Conservation (phyloP, 1,140 invertebrate species). For the Drosophila pseudoobscura region DNA sequence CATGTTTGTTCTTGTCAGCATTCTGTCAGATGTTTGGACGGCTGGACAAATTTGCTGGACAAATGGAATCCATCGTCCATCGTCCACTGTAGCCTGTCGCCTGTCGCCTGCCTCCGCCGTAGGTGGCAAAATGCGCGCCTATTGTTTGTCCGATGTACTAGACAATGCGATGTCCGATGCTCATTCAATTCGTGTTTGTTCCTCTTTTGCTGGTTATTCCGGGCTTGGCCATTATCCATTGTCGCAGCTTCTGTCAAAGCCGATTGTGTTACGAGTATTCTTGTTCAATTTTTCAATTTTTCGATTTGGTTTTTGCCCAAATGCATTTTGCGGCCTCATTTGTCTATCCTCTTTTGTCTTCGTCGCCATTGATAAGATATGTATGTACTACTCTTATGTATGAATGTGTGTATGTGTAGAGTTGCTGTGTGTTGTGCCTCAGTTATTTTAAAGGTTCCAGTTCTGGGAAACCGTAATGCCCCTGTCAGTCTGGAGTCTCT, state of each 20-base stretch:
- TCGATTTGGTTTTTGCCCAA: conserved; percentile 34
- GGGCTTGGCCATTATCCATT: conserved; percentile 26
- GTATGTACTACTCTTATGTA: conserved; percentile 6
- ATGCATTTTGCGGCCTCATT: conserved; percentile 52
- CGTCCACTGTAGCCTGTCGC: too few relatives aligned
- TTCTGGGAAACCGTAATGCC: conserved; percentile 37
- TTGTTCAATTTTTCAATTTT: conserved; percentile 40
- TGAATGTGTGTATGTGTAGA: neutral
- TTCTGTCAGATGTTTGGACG: conserved; percentile 6
- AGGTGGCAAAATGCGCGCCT: conserved; percentile 57
- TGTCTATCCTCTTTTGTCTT: conserved; percentile 40
- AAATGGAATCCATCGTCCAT: neutral
- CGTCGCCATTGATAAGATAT: conserved; percentile 48
- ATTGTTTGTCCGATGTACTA: conserved; percentile 34
- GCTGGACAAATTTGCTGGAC: neutral
- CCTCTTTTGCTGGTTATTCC: conserved; percentile 48
- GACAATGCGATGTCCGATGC: neutral
- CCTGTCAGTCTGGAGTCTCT: conserved; percentile 18
- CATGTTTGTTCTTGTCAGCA: conserved; percentile 66
- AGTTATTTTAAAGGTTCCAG: neutral
- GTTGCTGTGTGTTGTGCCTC: conserved; percentile 1
- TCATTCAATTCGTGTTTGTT: conserved; percentile 72
- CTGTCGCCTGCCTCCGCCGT: conserved; percentile 16
- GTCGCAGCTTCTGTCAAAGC: conserved; percentile 18
- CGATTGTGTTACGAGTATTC: neutral